Base-by-base conservation (phyloP, 2,888 invertebrate genomes). In the Drosophila macrothrix region DNA sequence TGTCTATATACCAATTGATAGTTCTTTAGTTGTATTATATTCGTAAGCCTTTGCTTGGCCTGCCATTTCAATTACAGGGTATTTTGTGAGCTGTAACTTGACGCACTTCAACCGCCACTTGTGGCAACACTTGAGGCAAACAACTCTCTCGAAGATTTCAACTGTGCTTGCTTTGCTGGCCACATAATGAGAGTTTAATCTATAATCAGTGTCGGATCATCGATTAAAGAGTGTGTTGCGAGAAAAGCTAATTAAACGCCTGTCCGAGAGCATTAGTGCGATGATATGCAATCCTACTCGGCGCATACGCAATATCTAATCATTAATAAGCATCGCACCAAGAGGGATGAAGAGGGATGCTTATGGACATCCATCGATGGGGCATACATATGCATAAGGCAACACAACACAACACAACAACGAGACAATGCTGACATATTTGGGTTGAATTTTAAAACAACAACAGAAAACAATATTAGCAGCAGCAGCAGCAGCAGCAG, bases 401-500 rank as follows among this genome's bases (percentile, higher is more conserved):
- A 50, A 52, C 68, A 49, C 29, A 29, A 52, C 68, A 49, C 29
- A 29, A 41, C 41, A 60, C 73, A 29, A 29, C 29, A 31, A 67
- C 60, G 58, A 66, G 78, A 63, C 71, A 82, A 70, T 76, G 67
- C 88, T 85, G 86, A 81, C 88, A 76, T 67, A 85, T 84, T 88
- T 88, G 76, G 83, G 79, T 83, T 84, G 86, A 83, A 73, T 73
- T 73, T 62, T 69, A 67, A 67, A 67, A 28, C 50, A 54, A n/a
- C 60, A 61, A 50, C 46, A 31, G 16, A 39, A 39, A 66, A 50
- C 65, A 69, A 69, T 41, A 60, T 28, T 49, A 33, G 31, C 69
- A 28, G 33, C 33, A 4, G 0, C 33, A 33, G 0, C 33, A 33
- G 3, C 31, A 33, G 31, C 31, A 10, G 33, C 33, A 33, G 33